These are phyloP conservation scores for Drosophila mulleri DNA, from an alignment of 2,888 invertebrate species.

Conservation along the genomic window DNA sequence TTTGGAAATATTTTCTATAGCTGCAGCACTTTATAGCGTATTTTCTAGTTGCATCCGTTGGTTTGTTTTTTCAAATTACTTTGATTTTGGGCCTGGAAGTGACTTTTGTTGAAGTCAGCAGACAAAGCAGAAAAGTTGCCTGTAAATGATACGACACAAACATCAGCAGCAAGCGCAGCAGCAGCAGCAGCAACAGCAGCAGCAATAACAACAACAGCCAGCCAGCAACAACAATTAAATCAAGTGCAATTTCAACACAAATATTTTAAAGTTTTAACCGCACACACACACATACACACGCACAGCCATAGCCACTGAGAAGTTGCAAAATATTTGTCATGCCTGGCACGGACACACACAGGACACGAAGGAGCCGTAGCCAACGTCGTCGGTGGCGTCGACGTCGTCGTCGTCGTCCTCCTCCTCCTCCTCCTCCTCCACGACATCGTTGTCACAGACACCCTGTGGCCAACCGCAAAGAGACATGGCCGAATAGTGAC, in stretches of 20 bases:
- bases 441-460: constrained; percentile 71
- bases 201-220: constrained; percentile 13
- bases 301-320: constrained; percentile 49
- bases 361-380: constrained; percentile 50
- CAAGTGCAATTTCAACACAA: constrained; percentile 78
- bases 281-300: constrained; percentile 30
- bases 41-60: background rate
- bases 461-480: constrained; percentile 80
- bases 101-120: constrained; percentile 70
- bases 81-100: constrained; percentile 49
- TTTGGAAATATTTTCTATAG: no score
- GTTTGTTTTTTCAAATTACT: constrained; percentile 1
- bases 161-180: constrained; percentile 20
- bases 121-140: constrained; percentile 58
- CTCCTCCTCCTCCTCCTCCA: background rate
- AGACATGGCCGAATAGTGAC: constrained; percentile 77
- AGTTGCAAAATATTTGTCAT: constrained; percentile 78
- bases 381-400: constrained; percentile 46
- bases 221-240: constrained; percentile 74
- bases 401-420: constrained; percentile 33
- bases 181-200: constrained; percentile 28
- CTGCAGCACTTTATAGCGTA: constrained; percentile 18
- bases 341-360: constrained; percentile 71
- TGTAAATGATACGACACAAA: constrained; percentile 70
- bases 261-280: constrained; percentile 74